Base-by-base conservation (phyloP, 2,888 invertebrate species). In the Syritta pipiens region DNA sequence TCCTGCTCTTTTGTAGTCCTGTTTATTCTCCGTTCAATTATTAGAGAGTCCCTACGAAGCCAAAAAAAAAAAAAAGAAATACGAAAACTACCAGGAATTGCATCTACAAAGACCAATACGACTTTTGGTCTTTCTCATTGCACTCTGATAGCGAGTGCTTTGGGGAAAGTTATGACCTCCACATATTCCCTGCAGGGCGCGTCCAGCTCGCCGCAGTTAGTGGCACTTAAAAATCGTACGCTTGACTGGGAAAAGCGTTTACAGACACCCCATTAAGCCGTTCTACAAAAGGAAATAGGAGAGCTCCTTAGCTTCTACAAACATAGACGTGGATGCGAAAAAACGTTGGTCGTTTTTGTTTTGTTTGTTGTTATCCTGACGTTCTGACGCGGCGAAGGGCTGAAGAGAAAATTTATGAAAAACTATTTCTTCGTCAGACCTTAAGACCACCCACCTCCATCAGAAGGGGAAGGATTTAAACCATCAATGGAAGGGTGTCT, bases 11-110 rank as follows among this genome's bases (percentile, higher is more conserved):
- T 63, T 63, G 51, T 63, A 51, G 20, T 51, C 30, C 30, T 51
- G 63, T 51, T 51, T 63, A 51, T 49, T 51, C 30, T 63, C 40
- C 14, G 22, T 51, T 51, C 49, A 63, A 63, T 62, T 62, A 62
- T 59, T 44, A 32, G 46, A n/a, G n/a, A 60, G 35, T 48, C 48
- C 14, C 60, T 48, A 30, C 6, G 22, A 63, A 20, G 40, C 40
- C 7, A 17, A n/a, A 42, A 51, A 32, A 10, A 17, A 22, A 6
- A 5, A 32, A 32, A 14, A 49, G n/a, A n/a, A 28, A 42, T 6
- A 9, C 10, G 20, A 20, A 37, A 14, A 14, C n/a, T 10, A 32
- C 10, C 6, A 32, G 32, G 32, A 32, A 37, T 17, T n/a, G n/a
- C 49, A 37, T 62, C 40, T 22, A 40, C 28, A 63, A 63, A 42